Conservation (phyloP, 2,888 invertebrate species). For the Magallana nippona region DNA sequence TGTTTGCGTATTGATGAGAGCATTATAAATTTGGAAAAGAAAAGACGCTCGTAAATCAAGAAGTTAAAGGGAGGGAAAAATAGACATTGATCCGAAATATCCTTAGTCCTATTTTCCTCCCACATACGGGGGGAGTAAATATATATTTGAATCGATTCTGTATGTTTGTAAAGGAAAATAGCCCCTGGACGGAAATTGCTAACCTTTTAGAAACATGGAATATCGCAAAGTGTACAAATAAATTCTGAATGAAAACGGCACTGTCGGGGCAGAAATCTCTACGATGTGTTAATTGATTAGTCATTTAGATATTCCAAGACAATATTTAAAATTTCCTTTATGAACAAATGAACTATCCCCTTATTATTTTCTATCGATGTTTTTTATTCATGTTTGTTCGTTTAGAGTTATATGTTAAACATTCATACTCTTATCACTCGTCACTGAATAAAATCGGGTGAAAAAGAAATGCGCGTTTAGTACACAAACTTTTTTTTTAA, state of each 20-base stretch:
- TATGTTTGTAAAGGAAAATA: slow-evolving; percentile 13
- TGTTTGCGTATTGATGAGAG: background rate
- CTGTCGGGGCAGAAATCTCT: background rate
- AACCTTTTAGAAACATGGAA: background rate
- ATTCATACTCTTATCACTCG: background rate
- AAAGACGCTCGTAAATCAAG: background rate
- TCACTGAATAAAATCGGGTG: background rate
- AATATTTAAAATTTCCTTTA: background rate
- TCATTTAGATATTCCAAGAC: slow-evolving; percentile 17
- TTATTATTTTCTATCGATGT: slow-evolving; percentile 1
- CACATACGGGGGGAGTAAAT: background rate
- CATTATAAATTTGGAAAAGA: slow-evolving; percentile 4
- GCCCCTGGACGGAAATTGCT: background rate
- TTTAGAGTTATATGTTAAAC: background rate
- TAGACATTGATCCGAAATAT: slow-evolving; percentile 12
- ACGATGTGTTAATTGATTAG: slow-evolving; percentile 5
- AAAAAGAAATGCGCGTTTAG: slow-evolving; percentile 5
- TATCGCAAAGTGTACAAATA: background rate
- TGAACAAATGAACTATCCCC: background rate
- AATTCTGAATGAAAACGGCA: slow-evolving; percentile 13
- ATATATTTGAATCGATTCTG: slow-evolving; percentile 21
- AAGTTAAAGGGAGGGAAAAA: background rate
- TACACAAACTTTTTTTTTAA: background rate
- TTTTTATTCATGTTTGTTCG: background rate
- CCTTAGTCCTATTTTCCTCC: background rate